A percentile compares a stretch with the other conserved stretches of the same genome.
phyloP scores from a whole-genome alignment of 1,140 invertebrate species.

The Aphaenogaster ashmeadi region DNA sequence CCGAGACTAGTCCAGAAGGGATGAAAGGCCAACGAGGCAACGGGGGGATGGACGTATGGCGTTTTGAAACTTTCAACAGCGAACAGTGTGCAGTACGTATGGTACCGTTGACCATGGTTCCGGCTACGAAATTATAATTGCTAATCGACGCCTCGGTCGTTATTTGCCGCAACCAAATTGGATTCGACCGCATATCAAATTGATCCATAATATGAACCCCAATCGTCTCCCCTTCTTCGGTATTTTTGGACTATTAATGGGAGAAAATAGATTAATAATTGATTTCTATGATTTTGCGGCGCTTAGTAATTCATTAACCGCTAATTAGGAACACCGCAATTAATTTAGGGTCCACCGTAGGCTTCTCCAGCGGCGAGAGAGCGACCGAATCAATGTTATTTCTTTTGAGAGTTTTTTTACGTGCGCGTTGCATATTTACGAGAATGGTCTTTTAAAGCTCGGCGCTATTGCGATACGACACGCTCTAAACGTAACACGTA shows the following conservation, averaged over 20 bases:
- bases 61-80: conserved; percentile 71
- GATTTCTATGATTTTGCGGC: conserved; percentile 28
- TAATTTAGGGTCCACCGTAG: not conserved
- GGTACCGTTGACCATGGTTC: conserved; percentile 1
- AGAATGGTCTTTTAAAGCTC: conserved; percentile 54
- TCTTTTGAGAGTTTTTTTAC: not conserved
- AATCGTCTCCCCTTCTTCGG: not conserved
- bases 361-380: not conserved
- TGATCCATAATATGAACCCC: conserved; percentile 28
- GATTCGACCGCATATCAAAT: conserved; percentile 47
- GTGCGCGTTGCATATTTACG: conserved; percentile 54
- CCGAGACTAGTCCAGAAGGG: not conserved
- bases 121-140: conserved; percentile 71
- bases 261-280: conserved; percentile 49
- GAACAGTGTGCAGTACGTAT: conserved; percentile 13
- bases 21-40: conserved; percentile 9
- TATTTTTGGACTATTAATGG: conserved; percentile 8
- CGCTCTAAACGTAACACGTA: conserved; percentile 20
- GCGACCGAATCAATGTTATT: not conserved
- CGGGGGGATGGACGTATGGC: conserved; percentile 31
- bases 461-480: conserved; percentile 29
- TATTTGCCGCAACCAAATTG: conserved; percentile 63
- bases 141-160: conserved; percentile 67
- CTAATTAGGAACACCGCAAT: conserved; percentile 49
- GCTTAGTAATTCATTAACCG: conserved; percentile 22